Percentiles rank a stretch among this genome's conserved stretches.
These are phyloP conservation scores for Falco columbarius DNA, from an alignment of 2,797 vertebrate species.

Conservation along the genomic window DNA sequence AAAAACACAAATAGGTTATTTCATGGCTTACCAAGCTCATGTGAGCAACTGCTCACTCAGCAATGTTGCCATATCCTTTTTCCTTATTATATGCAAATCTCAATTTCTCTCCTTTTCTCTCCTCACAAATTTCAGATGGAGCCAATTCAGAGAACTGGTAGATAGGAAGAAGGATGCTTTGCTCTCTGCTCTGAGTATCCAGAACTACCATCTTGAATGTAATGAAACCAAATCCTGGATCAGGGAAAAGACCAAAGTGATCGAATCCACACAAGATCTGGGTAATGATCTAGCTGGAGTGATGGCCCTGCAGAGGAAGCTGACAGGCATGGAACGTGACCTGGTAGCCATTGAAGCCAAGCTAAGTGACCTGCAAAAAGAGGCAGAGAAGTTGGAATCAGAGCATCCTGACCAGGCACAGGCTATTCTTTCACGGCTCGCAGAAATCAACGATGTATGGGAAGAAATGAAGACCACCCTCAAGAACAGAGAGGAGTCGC, in stretches of 20 bases:
- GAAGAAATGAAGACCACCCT: constrained; percentile 96
- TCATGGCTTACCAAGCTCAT: neutral
- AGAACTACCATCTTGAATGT: constrained; percentile 98
- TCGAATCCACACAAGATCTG: constrained; percentile 97
- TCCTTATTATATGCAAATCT: neutral
- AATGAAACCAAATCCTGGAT: constrained; percentile 99
- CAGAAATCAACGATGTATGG: constrained; percentile 91
- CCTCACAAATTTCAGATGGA: constrained; percentile 84
- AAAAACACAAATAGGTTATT: neutral
- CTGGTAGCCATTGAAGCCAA: constrained; percentile 96
- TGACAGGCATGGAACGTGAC: constrained; percentile 97
- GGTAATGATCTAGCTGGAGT: constrained; percentile 96
- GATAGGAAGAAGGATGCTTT: constrained; percentile 96
- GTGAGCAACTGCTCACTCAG: neutral
- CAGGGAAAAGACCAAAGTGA: constrained; percentile 99
- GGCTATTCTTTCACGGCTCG: constrained; percentile 89
- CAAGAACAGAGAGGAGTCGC: constrained; percentile 92
- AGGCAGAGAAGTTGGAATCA: constrained; percentile 88
- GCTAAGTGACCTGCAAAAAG: constrained; percentile 90
- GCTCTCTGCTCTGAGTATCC: constrained; percentile 92
- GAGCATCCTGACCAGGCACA: constrained; percentile 95
- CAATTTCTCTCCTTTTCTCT: neutral
- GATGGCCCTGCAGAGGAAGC: constrained; percentile 96
- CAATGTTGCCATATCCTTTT: neutral
- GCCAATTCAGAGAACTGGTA: constrained; percentile 95